Evolutionary conservation across 2,888 invertebrate species (phyloP), one percentile per base, ranked within the genome.

Genomic region (Crocallis elinguaria): DNA sequence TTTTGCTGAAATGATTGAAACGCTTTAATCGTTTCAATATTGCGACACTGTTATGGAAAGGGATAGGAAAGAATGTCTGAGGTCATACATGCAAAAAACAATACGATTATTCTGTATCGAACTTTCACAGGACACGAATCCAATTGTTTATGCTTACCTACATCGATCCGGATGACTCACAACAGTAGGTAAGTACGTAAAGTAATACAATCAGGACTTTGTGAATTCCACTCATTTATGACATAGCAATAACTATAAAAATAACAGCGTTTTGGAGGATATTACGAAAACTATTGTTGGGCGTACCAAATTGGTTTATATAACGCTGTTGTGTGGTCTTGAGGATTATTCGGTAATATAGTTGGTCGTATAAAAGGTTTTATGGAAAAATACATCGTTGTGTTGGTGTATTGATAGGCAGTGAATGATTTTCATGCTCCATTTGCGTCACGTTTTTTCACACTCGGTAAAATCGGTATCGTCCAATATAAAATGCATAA

Each of bases 191-290:
- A 2, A n/a, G 25, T n/a, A 9, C n/a, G 7, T 25, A 8, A 30
- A 16, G 29, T 23, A 27, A 39, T 27, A 39, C 11, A 39, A 41
- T 17, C n/a, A 9, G 41, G 39, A 46, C 16, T 30, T 17, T 14
- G 30, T 12, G 25, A 27, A 38, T 32, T 41, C 33, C 16, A 33
- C 8, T 17, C 33, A 35, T 38, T 25, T 33, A 39, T 33, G 41
- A 51, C 23, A 37, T 25, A 13, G 42, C 17, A 37, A 50, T 50
- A 56, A 56, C 46, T 9, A 43, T 56, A 48, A 51, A 55, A 48
- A 46, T 50, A 48, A 38, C 46, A 4, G 6, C 23, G 30, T 23
- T 48, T 56, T 48, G 23, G 43, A 50, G 46, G 42, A 48, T 56
- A 48, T 42, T 37, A 43, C 45, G 45, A 49, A 45, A 49, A 37